These are phyloP conservation scores for Apistogramma diplotaenia DNA, from an alignment of 2,113 vertebrate genomes.

Conservation along the genomic window DNA sequence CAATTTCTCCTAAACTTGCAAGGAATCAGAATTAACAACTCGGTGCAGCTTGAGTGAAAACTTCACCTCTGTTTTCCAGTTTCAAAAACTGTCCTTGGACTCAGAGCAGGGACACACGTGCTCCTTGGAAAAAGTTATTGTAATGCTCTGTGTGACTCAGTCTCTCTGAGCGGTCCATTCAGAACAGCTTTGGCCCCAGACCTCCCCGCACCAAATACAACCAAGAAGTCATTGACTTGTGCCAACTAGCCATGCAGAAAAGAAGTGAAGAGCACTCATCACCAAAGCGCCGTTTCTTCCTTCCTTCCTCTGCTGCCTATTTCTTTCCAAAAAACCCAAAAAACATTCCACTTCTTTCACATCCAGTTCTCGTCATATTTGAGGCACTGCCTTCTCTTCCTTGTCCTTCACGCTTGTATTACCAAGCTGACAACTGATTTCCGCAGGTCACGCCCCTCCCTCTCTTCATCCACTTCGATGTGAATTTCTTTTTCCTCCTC, in stretches of 20 bases:
- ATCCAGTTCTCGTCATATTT: constrained; percentile 24
- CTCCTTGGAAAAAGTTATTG: constrained; percentile 13
- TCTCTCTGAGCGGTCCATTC: constrained; percentile 29
- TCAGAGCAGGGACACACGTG: constrained; percentile 24
- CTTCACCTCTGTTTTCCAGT: not conserved
- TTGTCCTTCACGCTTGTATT: constrained; percentile 32
- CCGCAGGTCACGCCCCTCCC: not conserved
- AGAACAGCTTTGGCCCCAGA: constrained; percentile 33
- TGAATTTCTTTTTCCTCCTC: constrained; percentile 4
- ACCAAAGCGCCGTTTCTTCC: constrained; percentile 36
- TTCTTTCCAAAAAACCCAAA: constrained; percentile 12
- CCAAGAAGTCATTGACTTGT: constrained; percentile 48
- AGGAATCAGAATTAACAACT: not conserved
- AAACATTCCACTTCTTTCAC: constrained; percentile 33
- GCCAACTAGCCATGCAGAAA: constrained; percentile 54
- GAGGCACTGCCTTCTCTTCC: not conserved
- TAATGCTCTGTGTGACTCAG: constrained; percentile 15
- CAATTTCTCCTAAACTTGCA: not conserved
- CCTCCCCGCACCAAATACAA: constrained; percentile 36
- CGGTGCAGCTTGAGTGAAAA: not conserved
- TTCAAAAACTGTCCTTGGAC: not conserved
- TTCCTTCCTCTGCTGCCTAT: constrained; percentile 27
- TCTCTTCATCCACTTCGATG: constrained; percentile 10
- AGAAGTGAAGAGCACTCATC: constrained; percentile 50
- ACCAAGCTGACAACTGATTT: constrained; percentile 35